phyloP scores from a whole-genome alignment of 2,797 vertebrate species.

The Alectoris magna region DNA sequence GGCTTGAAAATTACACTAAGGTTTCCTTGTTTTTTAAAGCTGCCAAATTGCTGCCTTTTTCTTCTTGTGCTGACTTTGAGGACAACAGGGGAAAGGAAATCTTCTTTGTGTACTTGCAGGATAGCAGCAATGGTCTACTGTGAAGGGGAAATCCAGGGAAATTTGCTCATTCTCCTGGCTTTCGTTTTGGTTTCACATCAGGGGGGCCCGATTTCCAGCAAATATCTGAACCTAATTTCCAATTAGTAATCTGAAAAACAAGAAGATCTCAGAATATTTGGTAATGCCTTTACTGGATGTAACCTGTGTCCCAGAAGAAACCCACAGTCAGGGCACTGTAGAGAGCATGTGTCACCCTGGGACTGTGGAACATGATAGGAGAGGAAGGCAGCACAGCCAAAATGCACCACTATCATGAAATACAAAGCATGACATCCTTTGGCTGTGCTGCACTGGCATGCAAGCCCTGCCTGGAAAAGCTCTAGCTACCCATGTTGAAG shows the following conservation, averaged over 20 bases:
- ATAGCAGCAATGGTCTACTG: background rate
- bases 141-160: background rate
- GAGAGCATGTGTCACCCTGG: accelerated
- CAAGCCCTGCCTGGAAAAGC: background rate
- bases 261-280: background rate
- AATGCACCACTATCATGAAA: background rate
- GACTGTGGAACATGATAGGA: accelerated
- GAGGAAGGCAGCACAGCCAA: accelerated
- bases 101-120: background rate
- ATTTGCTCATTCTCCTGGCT: background rate
- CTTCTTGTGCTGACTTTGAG: background rate
- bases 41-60: background rate
- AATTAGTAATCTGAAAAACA: background rate
- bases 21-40: background rate
- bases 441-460: background rate
- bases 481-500: accelerated
- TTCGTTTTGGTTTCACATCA: background rate
- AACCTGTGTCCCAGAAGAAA: background rate
- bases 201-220: background rate
- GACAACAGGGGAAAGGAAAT: background rate
- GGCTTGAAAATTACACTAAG: background rate
- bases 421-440: background rate
- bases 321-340: background rate
- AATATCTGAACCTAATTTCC: background rate
- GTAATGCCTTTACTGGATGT: background rate